Evolutionary conservation across 2,888 invertebrate species (phyloP).

Genomic region (Leptinotarsa juncta): DNA sequence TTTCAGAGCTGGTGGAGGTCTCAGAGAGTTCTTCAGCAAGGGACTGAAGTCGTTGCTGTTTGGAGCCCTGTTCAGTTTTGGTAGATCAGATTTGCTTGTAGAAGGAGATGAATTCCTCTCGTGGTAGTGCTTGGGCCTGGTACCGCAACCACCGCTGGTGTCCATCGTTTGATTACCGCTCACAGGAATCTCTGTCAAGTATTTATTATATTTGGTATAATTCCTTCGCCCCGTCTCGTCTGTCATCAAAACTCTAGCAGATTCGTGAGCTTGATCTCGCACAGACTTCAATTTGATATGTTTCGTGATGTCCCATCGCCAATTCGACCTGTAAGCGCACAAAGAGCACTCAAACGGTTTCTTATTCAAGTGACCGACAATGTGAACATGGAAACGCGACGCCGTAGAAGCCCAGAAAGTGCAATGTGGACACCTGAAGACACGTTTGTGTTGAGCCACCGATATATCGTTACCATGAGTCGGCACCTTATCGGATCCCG

Average conservation of each 20-base stretch:
- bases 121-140: conserved; percentile 59
- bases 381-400: conserved; percentile 92
- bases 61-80: conserved; percentile 54
- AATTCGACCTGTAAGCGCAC: conserved; percentile 93
- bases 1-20: conserved; percentile 71
- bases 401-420: conserved; percentile 94
- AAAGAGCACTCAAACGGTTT: conserved; percentile 96
- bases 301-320: conserved; percentile 97
- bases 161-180: conserved; percentile 60
- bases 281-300: conserved; percentile 92
- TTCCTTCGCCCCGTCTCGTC: conserved; percentile 91
- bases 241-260: conserved; percentile 87
- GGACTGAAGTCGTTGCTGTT: conserved; percentile 56
- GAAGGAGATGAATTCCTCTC: conserved; percentile 55
- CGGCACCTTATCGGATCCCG: conserved; percentile 69
- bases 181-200: conserved; percentile 74
- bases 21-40: conserved; percentile 53
- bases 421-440: conserved; percentile 93
- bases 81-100: conserved; percentile 52
- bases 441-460: conserved; percentile 78
- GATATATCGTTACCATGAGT: conserved; percentile 71
- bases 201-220: conserved; percentile 93
- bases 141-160: conserved; percentile 64
- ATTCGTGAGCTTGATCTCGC: conserved; percentile 83
- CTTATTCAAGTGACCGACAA: conserved; percentile 91